phyloP scores from a whole-genome alignment of 1,140 invertebrate species.

The Patella vulgata region DNA sequence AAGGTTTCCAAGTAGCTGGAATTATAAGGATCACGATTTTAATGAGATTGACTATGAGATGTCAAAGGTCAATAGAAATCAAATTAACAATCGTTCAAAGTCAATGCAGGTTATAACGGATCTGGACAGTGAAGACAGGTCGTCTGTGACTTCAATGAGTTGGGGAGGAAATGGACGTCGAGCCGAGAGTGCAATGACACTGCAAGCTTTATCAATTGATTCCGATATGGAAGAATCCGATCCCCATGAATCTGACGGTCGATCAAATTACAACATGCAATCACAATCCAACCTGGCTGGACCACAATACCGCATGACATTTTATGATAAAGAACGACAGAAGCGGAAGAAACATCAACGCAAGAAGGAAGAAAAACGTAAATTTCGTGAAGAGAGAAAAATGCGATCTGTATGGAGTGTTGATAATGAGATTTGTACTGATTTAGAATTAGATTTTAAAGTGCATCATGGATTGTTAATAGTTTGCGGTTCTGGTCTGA shows the following conservation, averaged over 20 bases:
- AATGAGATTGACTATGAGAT: constrained; percentile 57
- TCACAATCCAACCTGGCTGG: constrained; percentile 34
- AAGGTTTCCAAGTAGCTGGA: constrained; percentile 50
- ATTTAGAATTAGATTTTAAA: constrained; percentile 47
- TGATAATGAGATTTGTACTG: constrained; percentile 50
- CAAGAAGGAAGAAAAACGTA: constrained; percentile 59
- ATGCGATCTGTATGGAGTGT: constrained; percentile 57
- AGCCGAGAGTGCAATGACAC: background rate
- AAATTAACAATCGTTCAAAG: background rate
- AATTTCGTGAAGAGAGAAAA: constrained; percentile 46
- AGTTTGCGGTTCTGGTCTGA: constrained; percentile 47
- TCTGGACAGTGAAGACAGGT: constrained; percentile 1
- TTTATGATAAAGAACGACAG: constrained; percentile 45
- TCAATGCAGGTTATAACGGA: constrained; percentile 27
- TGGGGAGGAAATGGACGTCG: background rate
- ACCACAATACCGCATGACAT: constrained; percentile 52
- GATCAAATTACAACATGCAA: too few relatives aligned
- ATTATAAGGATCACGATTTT: constrained; percentile 51
- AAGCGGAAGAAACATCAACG: constrained; percentile 36
- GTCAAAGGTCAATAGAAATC: constrained; percentile 12
- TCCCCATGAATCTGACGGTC: constrained; percentile 11
- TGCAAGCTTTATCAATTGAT: constrained; percentile 10
- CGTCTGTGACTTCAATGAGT: background rate
- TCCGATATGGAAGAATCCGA: constrained; percentile 25
- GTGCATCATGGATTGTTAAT: constrained; percentile 50